Base-by-base conservation (phyloP, 1,140 invertebrate genomes). In the Calephelis virginiensis region DNA sequence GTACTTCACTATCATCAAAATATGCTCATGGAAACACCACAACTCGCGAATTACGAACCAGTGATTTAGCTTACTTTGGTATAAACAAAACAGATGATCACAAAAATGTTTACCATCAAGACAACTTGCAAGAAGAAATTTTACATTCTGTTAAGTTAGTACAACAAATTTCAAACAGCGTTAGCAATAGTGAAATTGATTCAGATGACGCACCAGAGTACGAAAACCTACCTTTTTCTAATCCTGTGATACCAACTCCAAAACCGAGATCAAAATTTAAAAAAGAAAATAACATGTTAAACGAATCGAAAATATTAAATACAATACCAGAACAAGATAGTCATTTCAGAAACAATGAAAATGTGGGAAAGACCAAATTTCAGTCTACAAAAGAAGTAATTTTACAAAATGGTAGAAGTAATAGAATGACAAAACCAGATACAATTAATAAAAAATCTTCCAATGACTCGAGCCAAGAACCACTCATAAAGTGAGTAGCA, bases 41-140 rank as follows among this genome's bases (percentile, higher is more conserved):
- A 75, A 81, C 82, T 37, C 81, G 89, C 67, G 78, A 89, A 81
- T 76, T 91, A 28, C 70, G 83, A 66, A 80, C 82, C 56, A 86
- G 77, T 59, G 89, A 91, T 62, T 72, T 91, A 61, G 83, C 83
- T 8, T 91, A 89, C 69, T 91, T 91, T 67, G 89, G 89, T 40
- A 72, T 91, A 38, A 70, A 77, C 28, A 78, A 80, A 38, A 61
- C 69, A 59, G 14, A 69, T 45, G 78, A 73, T 63, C 8, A 48
- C 40, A 68, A 81, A 70, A 64, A 67, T 63, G 71, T 70, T 46
- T 74, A 71, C n/a, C 70, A 66, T 63, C 68, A 71, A 68, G 72
- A 76, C 28, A 74, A 73, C 67, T 61, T 75, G 37, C 67, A 75
- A 67, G 78, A 85, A 67, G 74, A 85, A 72, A 77, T 83, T 68